Evolutionary conservation across 1,140 invertebrate genomes (phyloP).

Genomic region (Drosophila lacertosa): DNA sequence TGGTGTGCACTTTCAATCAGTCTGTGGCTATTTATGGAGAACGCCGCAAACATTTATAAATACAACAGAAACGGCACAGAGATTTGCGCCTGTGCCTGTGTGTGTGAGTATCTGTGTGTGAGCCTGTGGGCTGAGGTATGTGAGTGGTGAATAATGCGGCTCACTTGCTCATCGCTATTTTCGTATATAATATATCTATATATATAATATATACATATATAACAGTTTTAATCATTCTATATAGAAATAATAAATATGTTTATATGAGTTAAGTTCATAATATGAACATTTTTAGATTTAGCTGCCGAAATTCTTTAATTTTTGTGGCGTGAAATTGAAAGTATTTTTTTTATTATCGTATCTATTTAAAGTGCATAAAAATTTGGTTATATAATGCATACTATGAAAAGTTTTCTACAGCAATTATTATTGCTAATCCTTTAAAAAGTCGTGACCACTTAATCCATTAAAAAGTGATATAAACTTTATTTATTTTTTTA

Average conservation of each 20-base stretch:
- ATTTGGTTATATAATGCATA: conserved; percentile 20
- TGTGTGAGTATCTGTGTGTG: conserved; percentile 34
- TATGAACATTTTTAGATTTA: conserved; percentile 7
- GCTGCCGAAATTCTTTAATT: conserved; percentile 8
- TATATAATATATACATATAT: conserved; percentile 16
- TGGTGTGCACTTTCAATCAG: conserved; percentile 31
- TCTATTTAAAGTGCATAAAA: background rate
- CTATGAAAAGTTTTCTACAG: no score
- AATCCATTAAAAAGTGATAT: no score
- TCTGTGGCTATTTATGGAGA: conserved; percentile 73
- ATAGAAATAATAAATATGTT: conserved; percentile 2
- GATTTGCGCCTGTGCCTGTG: conserved; percentile 19
- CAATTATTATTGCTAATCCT: no score
- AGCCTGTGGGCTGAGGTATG: conserved; percentile 20
- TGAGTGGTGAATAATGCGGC: conserved; percentile 63
- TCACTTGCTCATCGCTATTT: conserved; percentile 78
- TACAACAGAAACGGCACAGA: conserved; percentile 32
- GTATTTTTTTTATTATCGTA: background rate
- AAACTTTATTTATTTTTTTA: no score
- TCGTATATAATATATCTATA: conserved; percentile 64
- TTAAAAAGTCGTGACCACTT: no score
- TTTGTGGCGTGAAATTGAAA: conserved; percentile 3
- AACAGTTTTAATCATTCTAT: conserved; percentile 22
- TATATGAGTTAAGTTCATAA: conserved; percentile 25
- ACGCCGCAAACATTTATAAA: conserved; percentile 64